Conservation (phyloP, 2,888 invertebrate genomes). For the Xestia ashworthii region DNA sequence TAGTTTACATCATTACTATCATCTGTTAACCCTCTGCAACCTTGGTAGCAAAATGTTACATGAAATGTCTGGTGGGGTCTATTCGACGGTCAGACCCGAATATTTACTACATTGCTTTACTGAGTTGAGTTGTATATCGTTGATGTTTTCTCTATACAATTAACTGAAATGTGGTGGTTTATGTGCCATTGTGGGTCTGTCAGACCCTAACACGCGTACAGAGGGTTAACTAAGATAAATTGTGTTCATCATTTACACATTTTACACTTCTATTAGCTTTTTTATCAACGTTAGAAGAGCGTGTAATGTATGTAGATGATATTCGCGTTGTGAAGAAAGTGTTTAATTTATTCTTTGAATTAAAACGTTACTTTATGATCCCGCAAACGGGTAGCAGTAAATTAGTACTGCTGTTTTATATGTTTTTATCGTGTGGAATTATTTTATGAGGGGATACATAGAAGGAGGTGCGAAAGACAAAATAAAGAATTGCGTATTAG, state of each 20-base stretch:
- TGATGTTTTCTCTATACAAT: not conserved
- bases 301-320: slow-evolving; percentile 49
- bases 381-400: slow-evolving; percentile 38
- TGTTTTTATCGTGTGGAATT: slow-evolving; percentile 9
- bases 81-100: not conserved
- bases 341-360: slow-evolving; percentile 60
- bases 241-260: slow-evolving; percentile 44
- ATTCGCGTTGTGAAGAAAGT: slow-evolving; percentile 59
- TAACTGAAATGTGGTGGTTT: not conserved
- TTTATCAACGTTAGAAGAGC: slow-evolving; percentile 39
- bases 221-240: slow-evolving; percentile 36
- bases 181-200: not conserved
- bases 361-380: slow-evolving; percentile 49
- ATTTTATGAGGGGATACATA: slow-evolving; percentile 30
- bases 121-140: not conserved
- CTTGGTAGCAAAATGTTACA: not conserved
- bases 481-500: not conserved
- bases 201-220: not conserved
- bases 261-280: slow-evolving; percentile 43
- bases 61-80: not conserved
- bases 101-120: not conserved
- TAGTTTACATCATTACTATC: slow-evolving; percentile 54
- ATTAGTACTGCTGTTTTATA: slow-evolving; percentile 32
- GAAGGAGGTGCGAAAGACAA: not conserved
- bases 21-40: slow-evolving; percentile 16